phyloP scores from a whole-genome alignment of 2,797 vertebrate species.

The Enteromius treurensis region DNA sequence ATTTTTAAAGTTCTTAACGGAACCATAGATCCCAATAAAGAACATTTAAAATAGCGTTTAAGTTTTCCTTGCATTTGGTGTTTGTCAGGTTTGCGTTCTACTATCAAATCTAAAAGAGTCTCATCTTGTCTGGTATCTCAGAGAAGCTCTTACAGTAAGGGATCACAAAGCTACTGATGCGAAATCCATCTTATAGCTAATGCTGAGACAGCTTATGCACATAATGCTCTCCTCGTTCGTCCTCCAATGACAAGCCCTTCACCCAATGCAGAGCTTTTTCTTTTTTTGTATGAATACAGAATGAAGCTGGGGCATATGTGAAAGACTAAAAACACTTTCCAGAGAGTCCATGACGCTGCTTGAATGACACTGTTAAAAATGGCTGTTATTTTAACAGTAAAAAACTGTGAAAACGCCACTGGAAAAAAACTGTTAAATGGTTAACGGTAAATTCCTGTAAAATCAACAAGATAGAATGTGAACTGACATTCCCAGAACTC shows the following conservation, averaged over 20 bases:
- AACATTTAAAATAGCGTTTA: not conserved
- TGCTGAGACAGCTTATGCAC: constrained; percentile 56
- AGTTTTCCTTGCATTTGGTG: not conserved
- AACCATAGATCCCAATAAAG: too few species aligned
- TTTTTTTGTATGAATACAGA: constrained; percentile 41
- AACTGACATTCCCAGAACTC: too few species aligned
- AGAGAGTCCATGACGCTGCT: constrained; percentile 30
- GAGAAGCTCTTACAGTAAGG: constrained; percentile 52
- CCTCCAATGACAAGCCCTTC: constrained; percentile 26
- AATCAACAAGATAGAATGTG: too few species aligned
- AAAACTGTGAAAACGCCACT: too few species aligned
- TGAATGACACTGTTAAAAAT: not conserved
- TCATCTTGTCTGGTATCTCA: constrained; percentile 49
- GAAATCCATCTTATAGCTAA: constrained; percentile 64
- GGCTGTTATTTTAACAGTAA: too few species aligned
- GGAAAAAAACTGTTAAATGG: too few species aligned
- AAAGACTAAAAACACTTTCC: constrained; percentile 18
- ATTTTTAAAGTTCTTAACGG: not conserved
- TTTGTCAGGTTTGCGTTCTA: not conserved
- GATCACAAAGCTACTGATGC: constrained; percentile 65
- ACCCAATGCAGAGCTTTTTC: constrained; percentile 5
- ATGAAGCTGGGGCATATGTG: constrained; percentile 41
- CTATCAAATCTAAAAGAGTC: not conserved
- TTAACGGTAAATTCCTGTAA: too few species aligned
- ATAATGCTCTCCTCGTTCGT: constrained; percentile 49